Evolutionary conservation across 2,797 vertebrate species (phyloP).

Genomic region (Eidolon dupreanum): DNA sequence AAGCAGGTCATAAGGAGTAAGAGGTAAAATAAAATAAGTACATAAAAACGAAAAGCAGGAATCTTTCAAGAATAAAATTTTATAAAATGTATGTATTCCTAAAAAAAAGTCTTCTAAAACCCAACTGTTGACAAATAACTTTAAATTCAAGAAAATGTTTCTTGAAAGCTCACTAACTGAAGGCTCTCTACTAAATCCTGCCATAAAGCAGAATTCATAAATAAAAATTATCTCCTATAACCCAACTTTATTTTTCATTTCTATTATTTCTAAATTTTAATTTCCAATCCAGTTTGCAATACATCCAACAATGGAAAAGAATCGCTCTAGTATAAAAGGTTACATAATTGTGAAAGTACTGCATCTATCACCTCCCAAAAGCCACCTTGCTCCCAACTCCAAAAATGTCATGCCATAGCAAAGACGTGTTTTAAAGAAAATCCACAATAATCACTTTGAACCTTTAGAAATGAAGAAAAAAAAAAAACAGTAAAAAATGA

Average conservation of each 20-base stretch:
- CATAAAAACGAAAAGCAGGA: not conserved
- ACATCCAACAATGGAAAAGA: not conserved
- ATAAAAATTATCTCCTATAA: constrained; percentile 15
- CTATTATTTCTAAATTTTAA: constrained; percentile 46
- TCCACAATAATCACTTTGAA: constrained; percentile 9
- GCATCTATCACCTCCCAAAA: not conserved
- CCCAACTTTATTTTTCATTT: constrained; percentile 8
- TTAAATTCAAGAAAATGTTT: constrained; percentile 26
- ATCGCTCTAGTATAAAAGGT: not conserved
- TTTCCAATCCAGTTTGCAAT: not conserved
- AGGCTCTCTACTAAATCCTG: not conserved
- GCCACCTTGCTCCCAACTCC: not conserved
- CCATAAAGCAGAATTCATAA: not conserved
- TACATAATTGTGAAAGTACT: not conserved
- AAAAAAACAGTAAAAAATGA: not conserved
- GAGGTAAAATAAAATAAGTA: not conserved
- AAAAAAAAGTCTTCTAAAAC: constrained; percentile 26
- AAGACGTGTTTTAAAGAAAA: constrained; percentile 17
- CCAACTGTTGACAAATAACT: constrained; percentile 33
- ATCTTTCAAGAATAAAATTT: constrained; percentile 20
- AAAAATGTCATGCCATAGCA: not conserved
- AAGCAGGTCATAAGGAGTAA: not conserved
- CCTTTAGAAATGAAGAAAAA: not conserved
- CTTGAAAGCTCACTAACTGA: not conserved
- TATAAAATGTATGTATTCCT: not conserved